These are phyloP conservation scores for Phalacrocorax pelagicus DNA, from an alignment of 2,113 vertebrate genomes.

Conservation along the genomic window DNA sequence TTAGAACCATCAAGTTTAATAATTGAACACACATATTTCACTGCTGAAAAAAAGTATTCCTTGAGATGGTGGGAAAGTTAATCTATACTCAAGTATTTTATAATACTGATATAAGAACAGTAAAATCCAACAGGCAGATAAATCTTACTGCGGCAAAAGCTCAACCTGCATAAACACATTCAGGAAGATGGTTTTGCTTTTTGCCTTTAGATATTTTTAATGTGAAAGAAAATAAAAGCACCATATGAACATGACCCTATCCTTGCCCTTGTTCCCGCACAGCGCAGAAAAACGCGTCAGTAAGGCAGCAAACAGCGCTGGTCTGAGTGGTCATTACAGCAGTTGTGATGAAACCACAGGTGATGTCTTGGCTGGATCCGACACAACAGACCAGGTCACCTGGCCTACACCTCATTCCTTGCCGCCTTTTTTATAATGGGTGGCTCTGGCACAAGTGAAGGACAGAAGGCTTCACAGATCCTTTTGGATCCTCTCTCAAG, in stretches of 20 bases:
- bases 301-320: background rate
- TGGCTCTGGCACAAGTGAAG: background rate
- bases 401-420: background rate
- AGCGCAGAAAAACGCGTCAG: background rate
- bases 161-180: background rate
- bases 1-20: background rate
- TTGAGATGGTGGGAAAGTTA: background rate
- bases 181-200: background rate
- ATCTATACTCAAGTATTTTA: background rate
- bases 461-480: background rate
- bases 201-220: background rate
- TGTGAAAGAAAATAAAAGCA: background rate
- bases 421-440: background rate
- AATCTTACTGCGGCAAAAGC: background rate
- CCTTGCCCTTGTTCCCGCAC: background rate
- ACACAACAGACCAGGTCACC: background rate
- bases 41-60: background rate
- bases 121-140: background rate
- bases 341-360: rapidly evolving
- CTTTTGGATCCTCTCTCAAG: background rate
- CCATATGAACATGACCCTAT: background rate
- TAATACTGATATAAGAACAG: background rate
- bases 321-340: background rate
- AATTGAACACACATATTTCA: background rate
- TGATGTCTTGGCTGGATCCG: background rate